Evolutionary conservation across 1,140 invertebrate species (phyloP).

Genomic region (Lethocerus indicus): DNA sequence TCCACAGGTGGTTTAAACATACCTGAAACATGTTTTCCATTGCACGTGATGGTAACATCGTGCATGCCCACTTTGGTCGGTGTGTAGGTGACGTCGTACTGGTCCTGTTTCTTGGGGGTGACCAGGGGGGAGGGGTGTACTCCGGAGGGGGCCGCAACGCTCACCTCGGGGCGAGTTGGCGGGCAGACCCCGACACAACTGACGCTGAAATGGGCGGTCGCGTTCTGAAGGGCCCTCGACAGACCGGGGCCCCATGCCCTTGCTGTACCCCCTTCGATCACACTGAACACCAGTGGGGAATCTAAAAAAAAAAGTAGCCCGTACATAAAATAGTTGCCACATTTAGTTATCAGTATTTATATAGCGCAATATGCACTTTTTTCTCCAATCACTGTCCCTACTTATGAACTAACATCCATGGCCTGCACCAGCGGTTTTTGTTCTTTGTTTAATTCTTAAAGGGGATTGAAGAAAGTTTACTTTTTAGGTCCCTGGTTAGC

Average conservation of each 20-base stretch:
- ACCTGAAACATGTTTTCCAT: constrained; percentile 39
- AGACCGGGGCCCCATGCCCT: constrained; percentile 44
- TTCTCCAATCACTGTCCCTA: too few relatives aligned
- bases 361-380: too few relatives aligned
- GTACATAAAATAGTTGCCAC: too few relatives aligned
- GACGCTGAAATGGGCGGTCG: constrained; percentile 14
- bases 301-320: constrained; percentile 31
- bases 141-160: constrained; percentile 48
- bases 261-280: constrained; percentile 40
- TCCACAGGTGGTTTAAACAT: too few relatives aligned
- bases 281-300: constrained; percentile 35
- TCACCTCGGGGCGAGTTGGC: constrained; percentile 16
- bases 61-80: constrained; percentile 56
- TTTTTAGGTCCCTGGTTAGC: too few relatives aligned
- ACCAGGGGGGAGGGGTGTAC: constrained; percentile 31
- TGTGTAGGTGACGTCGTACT: constrained; percentile 44
- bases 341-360: too few relatives aligned
- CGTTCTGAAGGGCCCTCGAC: constrained; percentile 33
- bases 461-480: too few relatives aligned
- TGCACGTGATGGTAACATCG: constrained; percentile 45
- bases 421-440: too few relatives aligned
- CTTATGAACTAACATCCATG: too few relatives aligned
- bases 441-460: too few relatives aligned
- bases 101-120: constrained; percentile 20
- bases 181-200: constrained; percentile 12